Evolutionary conservation across 35 echinoderm and acorn worm species (phyloP), one percentile per base, ranked within the genome.

Genomic region (Acanthaster planci): DNA sequence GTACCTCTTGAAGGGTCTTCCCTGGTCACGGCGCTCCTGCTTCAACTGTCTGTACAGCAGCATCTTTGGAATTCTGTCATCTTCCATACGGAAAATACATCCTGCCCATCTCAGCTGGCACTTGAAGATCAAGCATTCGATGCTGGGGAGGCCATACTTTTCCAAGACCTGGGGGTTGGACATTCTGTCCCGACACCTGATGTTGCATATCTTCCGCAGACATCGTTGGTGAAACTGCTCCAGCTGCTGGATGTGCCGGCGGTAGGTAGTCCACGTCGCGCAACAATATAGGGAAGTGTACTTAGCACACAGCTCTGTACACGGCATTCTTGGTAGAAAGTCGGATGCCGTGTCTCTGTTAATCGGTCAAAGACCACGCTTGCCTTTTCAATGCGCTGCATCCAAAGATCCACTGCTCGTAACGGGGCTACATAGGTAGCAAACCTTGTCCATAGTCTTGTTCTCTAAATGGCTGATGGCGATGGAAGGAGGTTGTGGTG

Each of bases 161-260:
- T 90, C 52, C 31, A 90, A 67, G 21, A 85, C 81, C 16, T 85
- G 38, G 15, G 42, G 21, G 47, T 90, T 90, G 34, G 88, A 76
- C 18, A 90, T 52, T 10, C 17, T n/a, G 88, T 90, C 80, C 16
- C 57, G 23, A 82, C 82, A 90, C 10, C 19, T 30, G n/a, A 90
- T 86, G 67, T 19, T 23, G 22, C 86, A 47, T 31, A 64, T 14
- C 30, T 27, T 35, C n/a, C 76, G 82, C 1, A 90, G 75, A 30
- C 82, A 85, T 14, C 89, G 67, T 23, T 55, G 27, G 42, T 90
- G 89, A 38, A 90, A 85, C 18, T 37, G 30, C 67, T 88, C 82
- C 9, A 84, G 76, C 5, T 32, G 82, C 6, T 47, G 26, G 35
- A 79, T 30, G 35, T 90, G 89, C 3, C 78, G 40, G 15, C 51